Percentiles rank a stretch among this genome's conserved stretches.
Evolutionary conservation across 2,113 vertebrate species (phyloP).

Genomic region (Paracyprichromis sp.): DNA sequence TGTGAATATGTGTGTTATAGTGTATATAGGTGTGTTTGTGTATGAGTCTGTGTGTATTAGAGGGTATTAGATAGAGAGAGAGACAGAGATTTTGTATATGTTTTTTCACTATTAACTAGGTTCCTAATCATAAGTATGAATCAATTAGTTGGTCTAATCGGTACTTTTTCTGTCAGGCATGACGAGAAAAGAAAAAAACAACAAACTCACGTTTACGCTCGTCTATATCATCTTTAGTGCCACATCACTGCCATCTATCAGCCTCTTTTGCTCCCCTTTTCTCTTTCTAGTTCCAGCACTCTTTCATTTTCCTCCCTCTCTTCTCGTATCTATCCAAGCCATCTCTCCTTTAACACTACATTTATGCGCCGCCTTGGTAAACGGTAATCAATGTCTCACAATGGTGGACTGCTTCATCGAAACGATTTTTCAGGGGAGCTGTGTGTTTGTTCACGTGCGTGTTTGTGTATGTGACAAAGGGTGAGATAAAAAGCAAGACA

Average conservation of each 20-base stretch:
- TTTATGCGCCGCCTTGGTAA: slow-evolving; percentile 67
- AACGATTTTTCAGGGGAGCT: slow-evolving; percentile 51
- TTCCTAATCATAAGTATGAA: slow-evolving; percentile 17
- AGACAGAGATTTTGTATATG: background rate
- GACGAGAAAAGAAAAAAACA: background rate
- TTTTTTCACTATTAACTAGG: background rate
- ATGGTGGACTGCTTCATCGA: slow-evolving; percentile 51
- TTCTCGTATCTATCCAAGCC: slow-evolving; percentile 8
- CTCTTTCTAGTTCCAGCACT: background rate
- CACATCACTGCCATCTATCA: slow-evolving; percentile 35
- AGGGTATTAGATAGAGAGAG: background rate
- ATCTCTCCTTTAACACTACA: slow-evolving; percentile 40
- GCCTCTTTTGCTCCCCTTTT: background rate
- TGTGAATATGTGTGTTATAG: background rate
- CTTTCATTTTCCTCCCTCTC: background rate
- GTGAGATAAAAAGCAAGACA: background rate
- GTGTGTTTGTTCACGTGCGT: background rate
- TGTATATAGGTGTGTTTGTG: background rate
- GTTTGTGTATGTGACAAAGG: background rate
- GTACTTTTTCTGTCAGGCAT: slow-evolving; percentile 10
- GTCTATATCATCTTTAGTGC: slow-evolving; percentile 52
- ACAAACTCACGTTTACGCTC: background rate
- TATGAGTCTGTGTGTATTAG: background rate
- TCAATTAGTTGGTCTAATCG: slow-evolving; percentile 52
- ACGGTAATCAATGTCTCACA: slow-evolving; percentile 72